Base-by-base conservation (phyloP, 1,140 invertebrate genomes). In the Aphidius ervi region DNA sequence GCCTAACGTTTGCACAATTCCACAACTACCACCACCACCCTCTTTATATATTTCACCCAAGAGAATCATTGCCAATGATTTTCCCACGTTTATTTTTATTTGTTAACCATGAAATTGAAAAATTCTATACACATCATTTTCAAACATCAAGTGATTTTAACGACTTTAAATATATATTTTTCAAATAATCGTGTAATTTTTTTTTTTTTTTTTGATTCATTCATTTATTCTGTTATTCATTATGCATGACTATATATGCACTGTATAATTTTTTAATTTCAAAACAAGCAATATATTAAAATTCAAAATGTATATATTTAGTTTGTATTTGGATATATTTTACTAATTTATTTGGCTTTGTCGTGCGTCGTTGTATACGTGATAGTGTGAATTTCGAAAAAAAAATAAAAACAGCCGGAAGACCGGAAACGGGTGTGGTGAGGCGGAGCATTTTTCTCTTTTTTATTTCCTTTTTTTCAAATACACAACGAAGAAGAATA, bases 361-460 rank as follows among this genome's bases (percentile, higher is more conserved):
- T 31, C 23, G 23, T 31, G 23, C 4, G 23, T 31, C 23, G 54
- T 57, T 53, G 41, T 23, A 39, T 40, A 53, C 9, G 39, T 43
- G 16, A 39, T 43, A 58, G 42, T 39, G 39, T 58, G 48, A 42
- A 58, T 52, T 53, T 45, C 9, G 50, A 31, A 31, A 31, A 31
- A 31, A 31, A 40, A 56, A 61, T 59, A 65, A 65, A 65, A 65
- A 63, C 61, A 56, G 46, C 61, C 64, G 56, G 64, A 58, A 65
- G 54, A 63, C 64, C 61, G 64, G 64, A 65, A 63, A 40, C 64
- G 59, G 42, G 55, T 59, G 63, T 54, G 59, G 55, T 42, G 31
- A 31, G 50, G 56, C 53, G 50, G 46, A 63, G 61, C 59, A 63
- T 56, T 31, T 31, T 1, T 31, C 23, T 31, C 23, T 31, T 31